Evolutionary conservation across 2,113 vertebrate genomes (phyloP), one percentile per base, ranked within the genome.

Genomic region (Triplophysa rosa): DNA sequence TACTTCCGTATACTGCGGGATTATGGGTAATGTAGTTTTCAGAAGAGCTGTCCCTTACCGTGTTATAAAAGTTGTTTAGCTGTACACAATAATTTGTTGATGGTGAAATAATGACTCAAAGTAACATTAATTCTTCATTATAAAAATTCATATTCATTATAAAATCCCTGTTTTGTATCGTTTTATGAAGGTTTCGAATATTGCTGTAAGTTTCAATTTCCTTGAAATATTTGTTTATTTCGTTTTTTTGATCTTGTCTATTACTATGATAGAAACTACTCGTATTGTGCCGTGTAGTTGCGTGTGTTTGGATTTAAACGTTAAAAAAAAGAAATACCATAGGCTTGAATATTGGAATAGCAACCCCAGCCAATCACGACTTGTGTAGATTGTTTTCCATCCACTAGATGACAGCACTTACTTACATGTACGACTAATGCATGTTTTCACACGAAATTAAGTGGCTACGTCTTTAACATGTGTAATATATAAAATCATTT

Each of bases 1-100:
- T 45, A 54, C 65, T 84, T 84, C 83, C 83, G 79, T 69, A 61
- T 19, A 2, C 1, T 8, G 6, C 9, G 59, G 74, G 2, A 69
- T 75, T 26, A 4, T 23, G 79, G 83, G 83, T 81, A 65, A 12
- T 75, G 79, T 69, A 81, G 82, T 81, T 64, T 72, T 54, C 4
- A 0, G 9, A 42, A 1, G 16, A n/a, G 23, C 16, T n/a, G 16
- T 14, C 10, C 0, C 21, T 4, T 45, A 21, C 33, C 33, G 33
- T 8, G 33, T 37, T 37, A 7, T 37, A 6, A 37, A 37, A 7
- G 33, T 37, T 37, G 9, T 19, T 23, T 69, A 52, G 4, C 47
- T 49, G 2, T 14, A 14, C 11, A 13, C 45, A 14, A 13, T 2
- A 14, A 14, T 14, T 49, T 49, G 47, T 14, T 49, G 13, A 2